Evolutionary conservation across 1,140 invertebrate species (phyloP).

Genomic region (Apolygus lucorum): DNA sequence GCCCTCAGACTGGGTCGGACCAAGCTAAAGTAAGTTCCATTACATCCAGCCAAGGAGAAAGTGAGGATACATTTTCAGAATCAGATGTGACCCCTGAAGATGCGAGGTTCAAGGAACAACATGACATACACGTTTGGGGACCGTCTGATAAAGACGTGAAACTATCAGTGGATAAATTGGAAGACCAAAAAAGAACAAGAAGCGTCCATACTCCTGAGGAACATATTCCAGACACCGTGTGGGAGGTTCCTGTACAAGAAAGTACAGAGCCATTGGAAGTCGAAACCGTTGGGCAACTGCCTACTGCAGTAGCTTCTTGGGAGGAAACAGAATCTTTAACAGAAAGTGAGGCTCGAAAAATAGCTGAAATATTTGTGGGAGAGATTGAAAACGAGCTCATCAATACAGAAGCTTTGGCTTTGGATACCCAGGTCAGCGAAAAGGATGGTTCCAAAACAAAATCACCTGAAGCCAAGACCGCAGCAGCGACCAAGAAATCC

Average conservation of each 20-base stretch:
- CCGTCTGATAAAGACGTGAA: slow-evolving; percentile 20
- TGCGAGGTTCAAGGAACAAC: slow-evolving; percentile 37
- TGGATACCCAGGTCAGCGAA: slow-evolving; percentile 17
- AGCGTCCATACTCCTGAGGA: slow-evolving; percentile 46
- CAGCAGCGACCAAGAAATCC: background rate
- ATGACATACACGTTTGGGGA: slow-evolving; percentile 33
- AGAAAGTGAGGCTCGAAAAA: slow-evolving; percentile 38
- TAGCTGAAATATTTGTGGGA: slow-evolving; percentile 45
- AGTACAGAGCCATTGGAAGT: slow-evolving; percentile 30
- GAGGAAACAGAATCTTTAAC: slow-evolving; percentile 30
- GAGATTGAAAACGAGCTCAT: slow-evolving; percentile 46
- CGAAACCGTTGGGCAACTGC: slow-evolving; percentile 35
- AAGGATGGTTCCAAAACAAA: background rate
- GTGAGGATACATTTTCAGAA: slow-evolving; percentile 49
- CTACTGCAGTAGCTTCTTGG: slow-evolving; percentile 29
- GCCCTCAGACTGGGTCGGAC: slow-evolving; percentile 24
- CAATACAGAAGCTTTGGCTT: too few species aligned
- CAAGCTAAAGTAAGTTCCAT: slow-evolving; percentile 24
- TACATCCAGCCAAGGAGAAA: slow-evolving; percentile 43
- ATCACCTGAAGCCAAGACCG: background rate
- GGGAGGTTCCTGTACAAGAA: slow-evolving; percentile 53
- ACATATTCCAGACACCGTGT: slow-evolving; percentile 50
- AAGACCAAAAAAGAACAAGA: slow-evolving; percentile 15
- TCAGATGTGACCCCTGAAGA: slow-evolving; percentile 44
- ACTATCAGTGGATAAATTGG: background rate